Evolutionary conservation across 2,888 invertebrate genomes (phyloP).

Genomic region (Steromphala cineraria): DNA sequence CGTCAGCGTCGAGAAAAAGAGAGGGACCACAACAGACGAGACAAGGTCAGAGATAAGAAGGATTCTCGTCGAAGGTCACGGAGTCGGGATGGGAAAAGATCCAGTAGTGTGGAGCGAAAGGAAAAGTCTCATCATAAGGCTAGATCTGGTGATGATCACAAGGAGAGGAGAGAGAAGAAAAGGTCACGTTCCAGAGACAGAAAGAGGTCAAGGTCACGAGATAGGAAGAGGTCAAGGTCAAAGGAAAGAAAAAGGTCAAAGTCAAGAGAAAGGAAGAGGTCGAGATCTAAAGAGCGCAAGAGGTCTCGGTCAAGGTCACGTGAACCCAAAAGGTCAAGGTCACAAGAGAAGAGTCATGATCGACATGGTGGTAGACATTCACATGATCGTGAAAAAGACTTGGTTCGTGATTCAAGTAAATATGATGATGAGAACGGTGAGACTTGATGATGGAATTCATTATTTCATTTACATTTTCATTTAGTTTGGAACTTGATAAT

Average conservation of each 20-base stretch:
- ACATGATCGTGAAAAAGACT: neutral
- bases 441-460: neutral
- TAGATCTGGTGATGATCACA: neutral
- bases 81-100: conserved; percentile 30
- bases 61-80: neutral
- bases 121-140: conserved; percentile 37
- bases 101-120: conserved; percentile 28
- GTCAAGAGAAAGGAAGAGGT: conserved; percentile 22
- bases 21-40: conserved; percentile 6
- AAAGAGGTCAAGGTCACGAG: conserved; percentile 35
- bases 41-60: neutral
- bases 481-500: too few relatives aligned
- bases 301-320: conserved; percentile 33
- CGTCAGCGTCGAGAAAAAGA: conserved; percentile 60
- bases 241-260: conserved; percentile 21
- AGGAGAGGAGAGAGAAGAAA: conserved; percentile 26
- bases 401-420: neutral
- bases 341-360: conserved; percentile 11
- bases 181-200: conserved; percentile 21
- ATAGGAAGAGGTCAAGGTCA: conserved; percentile 35
- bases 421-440: neutral
- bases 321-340: conserved; percentile 25
- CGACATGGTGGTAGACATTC: neutral
- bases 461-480: too few relatives aligned
- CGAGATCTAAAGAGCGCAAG: conserved; percentile 25